Evolutionary conservation across 2,797 vertebrate genomes (phyloP).

Genomic region (Sebastes vulpes): DNA sequence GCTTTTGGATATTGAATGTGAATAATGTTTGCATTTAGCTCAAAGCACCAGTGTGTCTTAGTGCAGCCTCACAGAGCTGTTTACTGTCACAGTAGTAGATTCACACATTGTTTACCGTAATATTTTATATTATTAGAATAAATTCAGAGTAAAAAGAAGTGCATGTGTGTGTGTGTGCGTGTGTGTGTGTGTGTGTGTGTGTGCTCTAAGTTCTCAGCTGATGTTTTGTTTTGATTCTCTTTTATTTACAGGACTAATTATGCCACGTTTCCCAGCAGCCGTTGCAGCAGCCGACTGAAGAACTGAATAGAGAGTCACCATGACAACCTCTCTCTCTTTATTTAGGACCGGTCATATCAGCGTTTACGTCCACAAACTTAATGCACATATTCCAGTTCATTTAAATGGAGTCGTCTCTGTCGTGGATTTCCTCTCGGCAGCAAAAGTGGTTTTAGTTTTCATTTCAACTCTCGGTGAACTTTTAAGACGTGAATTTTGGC

Average conservation of each 20-base stretch:
- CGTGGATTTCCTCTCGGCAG: not conserved
- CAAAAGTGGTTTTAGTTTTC: not conserved
- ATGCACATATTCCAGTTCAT: too few species aligned
- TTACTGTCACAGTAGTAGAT: not conserved
- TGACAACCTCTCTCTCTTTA: constrained; percentile 9
- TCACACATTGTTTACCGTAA: not conserved
- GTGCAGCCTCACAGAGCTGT: not conserved
- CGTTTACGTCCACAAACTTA: not conserved
- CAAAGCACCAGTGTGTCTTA: not conserved
- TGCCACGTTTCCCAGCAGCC: constrained; percentile 21
- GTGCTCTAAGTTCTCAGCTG: not conserved
- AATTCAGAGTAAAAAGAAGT: not conserved
- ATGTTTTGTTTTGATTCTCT: constrained; percentile 20
- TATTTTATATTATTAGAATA: not conserved
- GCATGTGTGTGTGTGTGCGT: not conserved
- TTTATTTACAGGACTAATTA: constrained; percentile 20
- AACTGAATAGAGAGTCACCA: constrained; percentile 1
- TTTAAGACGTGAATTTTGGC: not conserved
- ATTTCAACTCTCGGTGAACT: not conserved
- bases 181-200: not conserved
- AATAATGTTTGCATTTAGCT: not conserved
- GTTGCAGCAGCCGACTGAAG: not conserved
- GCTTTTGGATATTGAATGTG: not conserved
- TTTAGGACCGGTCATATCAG: not conserved
- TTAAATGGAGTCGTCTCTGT: not conserved